A percentile compares a stretch with the other conserved stretches of the same genome.
Evolutionary conservation across 2,888 invertebrate species (phyloP).

Genomic region (Spodoptera exigua): DNA sequence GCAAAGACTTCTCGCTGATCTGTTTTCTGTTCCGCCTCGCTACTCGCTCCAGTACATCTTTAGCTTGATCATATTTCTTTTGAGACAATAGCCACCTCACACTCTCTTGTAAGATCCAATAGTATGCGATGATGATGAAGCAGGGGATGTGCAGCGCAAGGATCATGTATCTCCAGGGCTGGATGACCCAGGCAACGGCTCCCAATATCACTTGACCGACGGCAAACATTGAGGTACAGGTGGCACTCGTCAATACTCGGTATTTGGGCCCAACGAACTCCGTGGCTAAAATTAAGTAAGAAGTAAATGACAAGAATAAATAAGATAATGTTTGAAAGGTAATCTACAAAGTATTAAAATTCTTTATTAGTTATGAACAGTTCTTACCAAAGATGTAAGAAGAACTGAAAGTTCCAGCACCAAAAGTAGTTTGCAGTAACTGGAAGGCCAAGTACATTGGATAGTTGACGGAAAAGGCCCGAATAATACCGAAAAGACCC

Average conservation of each 20-base stretch:
- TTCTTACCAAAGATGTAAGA: conserved; percentile 80
- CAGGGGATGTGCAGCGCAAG: conserved; percentile 92
- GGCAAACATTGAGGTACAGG: conserved; percentile 92
- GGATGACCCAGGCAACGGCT: conserved; percentile 90
- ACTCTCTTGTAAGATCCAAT: conserved; percentile 91
- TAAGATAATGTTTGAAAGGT: no score
- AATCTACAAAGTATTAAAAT: neutral
- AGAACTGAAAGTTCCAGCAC: conserved; percentile 87
- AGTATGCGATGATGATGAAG: conserved; percentile 90
- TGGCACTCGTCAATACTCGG: conserved; percentile 92
- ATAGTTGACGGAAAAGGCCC: conserved; percentile 89
- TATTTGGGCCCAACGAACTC: conserved; percentile 93
- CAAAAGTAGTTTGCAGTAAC: conserved; percentile 85
- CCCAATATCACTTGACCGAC: conserved; percentile 92
- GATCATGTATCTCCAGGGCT: conserved; percentile 92
- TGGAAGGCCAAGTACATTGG: conserved; percentile 87
- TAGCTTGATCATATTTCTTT: conserved; percentile 90
- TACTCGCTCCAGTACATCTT: conserved; percentile 89
- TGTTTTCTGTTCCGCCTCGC: conserved; percentile 90
- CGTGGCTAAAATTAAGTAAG: conserved; percentile 85
- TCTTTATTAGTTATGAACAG: no score
- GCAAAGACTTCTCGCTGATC: conserved; percentile 87
- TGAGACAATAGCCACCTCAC: conserved; percentile 93
- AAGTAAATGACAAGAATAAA: no score
- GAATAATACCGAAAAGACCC: conserved; percentile 84